Conservation (phyloP, 2,888 invertebrate genomes). For the Xestobium rufovillosum region DNA sequence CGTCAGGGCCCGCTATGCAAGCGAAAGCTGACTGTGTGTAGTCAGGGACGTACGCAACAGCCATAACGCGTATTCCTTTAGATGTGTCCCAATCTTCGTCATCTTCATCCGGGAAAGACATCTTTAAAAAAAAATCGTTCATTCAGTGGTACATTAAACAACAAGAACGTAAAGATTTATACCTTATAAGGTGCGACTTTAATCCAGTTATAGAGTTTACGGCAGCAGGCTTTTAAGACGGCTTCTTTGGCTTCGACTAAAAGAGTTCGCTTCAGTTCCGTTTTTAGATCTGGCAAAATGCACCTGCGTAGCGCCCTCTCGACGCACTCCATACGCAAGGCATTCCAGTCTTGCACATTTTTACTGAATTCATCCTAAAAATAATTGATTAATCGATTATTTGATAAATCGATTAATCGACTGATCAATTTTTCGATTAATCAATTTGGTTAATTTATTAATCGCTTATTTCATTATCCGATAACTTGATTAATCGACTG, state of each 20-base stretch:
- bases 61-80: slow-evolving; percentile 79
- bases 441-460: too few relatives aligned
- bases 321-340: slow-evolving; percentile 77
- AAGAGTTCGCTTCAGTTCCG: slow-evolving; percentile 74
- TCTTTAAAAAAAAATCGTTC: too few relatives aligned
- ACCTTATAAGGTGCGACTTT: slow-evolving; percentile 46
- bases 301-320: slow-evolving; percentile 80
- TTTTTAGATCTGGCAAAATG: slow-evolving; percentile 80
- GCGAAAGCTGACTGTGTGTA: slow-evolving; percentile 80
- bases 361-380: slow-evolving; percentile 95
- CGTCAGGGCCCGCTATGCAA: slow-evolving; percentile 79
- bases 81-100: slow-evolving; percentile 87
- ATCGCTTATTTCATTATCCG: too few relatives aligned
- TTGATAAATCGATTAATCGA: too few relatives aligned
- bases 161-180: neutral
- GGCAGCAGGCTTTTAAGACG: slow-evolving; percentile 74
- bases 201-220: slow-evolving; percentile 84
- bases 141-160: slow-evolving; percentile 35
- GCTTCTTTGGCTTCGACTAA: slow-evolving; percentile 82
- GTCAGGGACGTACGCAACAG: slow-evolving; percentile 81
- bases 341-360: slow-evolving; percentile 93
- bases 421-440: too few relatives aligned
- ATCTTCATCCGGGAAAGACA: slow-evolving; percentile 75
- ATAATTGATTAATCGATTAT: too few relatives aligned
- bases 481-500: too few relatives aligned